A percentile compares a stretch with the other conserved stretches of the same genome.
Conservation (phyloP, 2,797 vertebrate genomes). For the Halcyon chelicuti region DNA sequence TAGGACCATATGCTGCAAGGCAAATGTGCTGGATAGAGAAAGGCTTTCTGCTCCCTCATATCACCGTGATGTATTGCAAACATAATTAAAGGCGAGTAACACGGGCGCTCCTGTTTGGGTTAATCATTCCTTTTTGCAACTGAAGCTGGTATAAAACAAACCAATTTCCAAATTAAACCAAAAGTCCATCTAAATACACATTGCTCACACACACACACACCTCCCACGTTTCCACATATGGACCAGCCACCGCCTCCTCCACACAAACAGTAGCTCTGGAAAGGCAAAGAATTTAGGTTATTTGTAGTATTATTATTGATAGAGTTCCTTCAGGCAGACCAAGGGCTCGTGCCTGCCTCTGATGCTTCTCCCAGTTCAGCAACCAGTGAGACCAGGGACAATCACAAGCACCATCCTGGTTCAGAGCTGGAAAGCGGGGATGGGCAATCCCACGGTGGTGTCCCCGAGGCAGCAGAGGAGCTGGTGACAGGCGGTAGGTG, state of each 20-base stretch:
- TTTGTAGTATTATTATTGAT: neutral
- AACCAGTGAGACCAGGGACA: neutral
- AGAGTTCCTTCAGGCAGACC: neutral
- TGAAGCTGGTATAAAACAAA: conserved; percentile 73
- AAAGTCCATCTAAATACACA: conserved; percentile 66
- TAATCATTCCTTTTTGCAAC: conserved; percentile 81
- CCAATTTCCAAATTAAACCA: conserved; percentile 72
- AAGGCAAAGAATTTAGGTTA: neutral
- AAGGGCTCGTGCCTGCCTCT: neutral
- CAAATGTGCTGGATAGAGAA: conserved; percentile 78
- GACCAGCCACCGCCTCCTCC: neutral
- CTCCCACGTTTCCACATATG: neutral
- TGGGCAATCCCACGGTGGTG: rapidly evolving
- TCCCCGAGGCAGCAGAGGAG: neutral
- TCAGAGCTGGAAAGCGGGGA: neutral
- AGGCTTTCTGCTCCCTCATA: conserved; percentile 76
- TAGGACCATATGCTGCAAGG: conserved; percentile 81
- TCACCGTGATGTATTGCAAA: conserved; percentile 85
- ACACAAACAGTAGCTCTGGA: neutral
- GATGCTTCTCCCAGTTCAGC: neutral
- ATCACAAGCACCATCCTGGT: rapidly evolving
- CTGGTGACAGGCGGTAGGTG: neutral
- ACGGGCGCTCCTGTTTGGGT: conserved; percentile 74
- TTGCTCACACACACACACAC: neutral
- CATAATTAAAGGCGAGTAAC: conserved; percentile 85